Evolutionary conservation across 2,888 invertebrate genomes (phyloP), one percentile per base, ranked within the genome.

Genomic region (Drosophila mimica): DNA sequence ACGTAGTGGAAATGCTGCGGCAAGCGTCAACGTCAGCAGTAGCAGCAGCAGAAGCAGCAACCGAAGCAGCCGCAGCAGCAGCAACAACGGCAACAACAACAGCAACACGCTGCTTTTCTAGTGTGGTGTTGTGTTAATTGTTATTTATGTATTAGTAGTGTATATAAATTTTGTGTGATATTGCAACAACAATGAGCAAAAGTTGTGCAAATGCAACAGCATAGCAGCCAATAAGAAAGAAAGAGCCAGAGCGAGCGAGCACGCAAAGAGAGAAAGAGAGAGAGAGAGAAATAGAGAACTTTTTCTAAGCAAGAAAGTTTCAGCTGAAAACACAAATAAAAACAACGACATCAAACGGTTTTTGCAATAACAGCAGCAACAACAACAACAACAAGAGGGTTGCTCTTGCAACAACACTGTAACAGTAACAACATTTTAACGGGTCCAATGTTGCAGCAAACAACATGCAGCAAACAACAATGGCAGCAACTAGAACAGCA

Each of bases 361-460:
- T 46, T 88, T 82, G 73, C 67, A 59, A 61, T 30, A 70, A 43
- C 57, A 77, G 73, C 68, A 61, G 57, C 61, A 61, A 53, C 49
- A 73, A 28, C 25, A 54, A 9, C 57, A 71, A 60, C 64, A 70
- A 57, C 70, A 79, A 70, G 62, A 76, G 25, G 25, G 25, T 25
- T 25, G 25, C 25, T 25, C 25, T 25, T 25, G 49, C 71, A 68
- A 59, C 66, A 51, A 25, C 25, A 20, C 43, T 64, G 63, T 40
- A 72, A 53, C 73, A 76, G 63, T 62, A 76, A 66, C 80, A 79
- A 78, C 76, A 75, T 70, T 82, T 67, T 25, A 36, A 83, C 79
- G 91, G 89, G 89, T 91, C 91, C 91, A 89, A 89, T 88, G 91
- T 88, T 91, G 89, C 90, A 83, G 81, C 78, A 78, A 81, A 79